A percentile compares a stretch with the other conserved stretches of the same genome.
These are phyloP conservation scores for Zelostemma sp. DNA, from an alignment of 1,140 invertebrate species.

Conservation along the genomic window DNA sequence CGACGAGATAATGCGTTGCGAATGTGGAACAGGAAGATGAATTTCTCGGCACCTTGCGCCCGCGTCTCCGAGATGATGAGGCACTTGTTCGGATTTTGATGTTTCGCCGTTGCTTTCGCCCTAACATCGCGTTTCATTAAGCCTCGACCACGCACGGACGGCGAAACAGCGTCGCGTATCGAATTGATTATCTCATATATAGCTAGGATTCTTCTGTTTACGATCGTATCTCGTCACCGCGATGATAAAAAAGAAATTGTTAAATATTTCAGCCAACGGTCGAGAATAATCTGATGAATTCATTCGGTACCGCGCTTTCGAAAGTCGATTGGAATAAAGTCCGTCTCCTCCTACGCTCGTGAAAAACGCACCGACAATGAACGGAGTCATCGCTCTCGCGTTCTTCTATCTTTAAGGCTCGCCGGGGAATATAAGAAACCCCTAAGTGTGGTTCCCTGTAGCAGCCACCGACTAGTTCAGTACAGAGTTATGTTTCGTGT, in stretches of 20 bases:
- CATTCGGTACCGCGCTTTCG: not conserved
- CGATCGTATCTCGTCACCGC: not conserved
- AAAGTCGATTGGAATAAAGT: constrained; percentile 27
- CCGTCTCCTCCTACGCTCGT: constrained; percentile 11
- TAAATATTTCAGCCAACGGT: not conserved
- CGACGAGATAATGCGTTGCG: not conserved
- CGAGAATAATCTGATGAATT: not conserved
- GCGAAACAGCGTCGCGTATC: constrained; percentile 13
- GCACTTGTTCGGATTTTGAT: constrained; percentile 45
- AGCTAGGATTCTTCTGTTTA: constrained; percentile 13
- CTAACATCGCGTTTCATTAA: constrained; percentile 33
- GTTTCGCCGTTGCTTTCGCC: constrained; percentile 9
- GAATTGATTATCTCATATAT: constrained; percentile 38
- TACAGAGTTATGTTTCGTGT: constrained; percentile 58
- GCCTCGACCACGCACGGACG: constrained; percentile 7
- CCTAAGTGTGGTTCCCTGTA: constrained; percentile 67
- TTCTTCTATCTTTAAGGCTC: too few relatives aligned
- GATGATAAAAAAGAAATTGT: not conserved
- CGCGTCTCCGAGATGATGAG: constrained; percentile 29
- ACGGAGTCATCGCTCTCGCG: too few relatives aligned
- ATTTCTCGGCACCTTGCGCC: constrained; percentile 1
- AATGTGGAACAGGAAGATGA: constrained; percentile 9
- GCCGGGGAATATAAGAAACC: constrained; percentile 47
- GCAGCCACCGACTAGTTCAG: constrained; percentile 45
- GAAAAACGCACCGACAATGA: not conserved